phyloP scores from a whole-genome alignment of 1,140 invertebrate species.

The Calosoma granatense region DNA sequence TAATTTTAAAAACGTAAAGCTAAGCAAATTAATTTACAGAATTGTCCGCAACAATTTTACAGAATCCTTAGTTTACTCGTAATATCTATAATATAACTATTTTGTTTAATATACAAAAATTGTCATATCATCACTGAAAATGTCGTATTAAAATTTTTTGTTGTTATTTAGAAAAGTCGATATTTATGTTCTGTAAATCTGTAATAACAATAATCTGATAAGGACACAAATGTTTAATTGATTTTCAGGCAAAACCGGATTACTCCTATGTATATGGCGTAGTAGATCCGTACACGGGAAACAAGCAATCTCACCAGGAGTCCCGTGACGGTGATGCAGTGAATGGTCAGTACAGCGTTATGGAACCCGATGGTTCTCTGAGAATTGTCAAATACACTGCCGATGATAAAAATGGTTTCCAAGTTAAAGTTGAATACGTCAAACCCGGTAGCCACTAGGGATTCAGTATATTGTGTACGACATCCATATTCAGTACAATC shows the following conservation, averaged over 20 bases:
- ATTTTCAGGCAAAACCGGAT: conserved; percentile 46
- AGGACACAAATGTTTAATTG: too few species aligned
- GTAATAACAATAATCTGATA: too few species aligned
- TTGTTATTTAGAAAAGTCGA: too few species aligned
- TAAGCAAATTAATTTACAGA: conserved; percentile 7
- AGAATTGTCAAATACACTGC: conserved; percentile 46
- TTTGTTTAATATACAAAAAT: too few species aligned
- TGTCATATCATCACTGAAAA: too few species aligned
- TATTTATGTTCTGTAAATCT: too few species aligned
- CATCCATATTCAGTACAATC: neutral
- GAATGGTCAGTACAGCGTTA: conserved; percentile 51
- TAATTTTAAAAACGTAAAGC: too few species aligned
- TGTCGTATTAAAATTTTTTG: too few species aligned
- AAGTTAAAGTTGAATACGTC: conserved; percentile 28
- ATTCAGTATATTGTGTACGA: neutral
- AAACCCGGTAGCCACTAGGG: neutral
- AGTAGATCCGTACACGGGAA: conserved; percentile 54
- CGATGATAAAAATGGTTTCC: conserved; percentile 42
- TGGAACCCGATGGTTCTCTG: conserved; percentile 55
- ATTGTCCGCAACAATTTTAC: neutral
- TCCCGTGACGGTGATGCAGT: conserved; percentile 57
- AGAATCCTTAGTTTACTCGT: conserved; percentile 14
- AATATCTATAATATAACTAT: too few species aligned
- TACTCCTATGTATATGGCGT: conserved; percentile 60
- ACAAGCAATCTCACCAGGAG: conserved; percentile 58